phyloP scores from a whole-genome alignment of 1,140 invertebrate species.

The Anastrepha ludens region DNA sequence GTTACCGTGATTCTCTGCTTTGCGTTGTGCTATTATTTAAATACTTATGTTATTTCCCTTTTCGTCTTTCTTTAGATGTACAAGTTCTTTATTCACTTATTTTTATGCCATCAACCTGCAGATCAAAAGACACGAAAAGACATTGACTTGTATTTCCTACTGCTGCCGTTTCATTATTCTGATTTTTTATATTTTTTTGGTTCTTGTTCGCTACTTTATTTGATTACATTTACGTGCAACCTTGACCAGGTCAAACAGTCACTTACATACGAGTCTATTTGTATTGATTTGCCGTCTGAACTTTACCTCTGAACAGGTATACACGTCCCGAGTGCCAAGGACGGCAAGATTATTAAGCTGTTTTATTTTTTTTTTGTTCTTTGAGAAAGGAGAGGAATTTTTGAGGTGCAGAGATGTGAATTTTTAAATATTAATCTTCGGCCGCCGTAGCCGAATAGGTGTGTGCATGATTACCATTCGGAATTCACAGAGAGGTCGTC shows the following conservation, averaged over 20 bases:
- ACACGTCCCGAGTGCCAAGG: no score
- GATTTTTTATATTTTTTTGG: neutral
- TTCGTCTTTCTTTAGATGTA: neutral
- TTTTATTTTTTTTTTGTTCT: no score
- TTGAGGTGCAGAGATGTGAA: no score
- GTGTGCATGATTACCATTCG: no score
- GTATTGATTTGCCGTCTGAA: slow-evolving; percentile 73
- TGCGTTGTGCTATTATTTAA: neutral
- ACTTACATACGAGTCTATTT: slow-evolving; percentile 58
- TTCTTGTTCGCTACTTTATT: neutral
- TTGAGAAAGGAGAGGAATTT: no score
- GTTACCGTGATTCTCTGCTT: neutral
- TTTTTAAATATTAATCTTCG: no score
- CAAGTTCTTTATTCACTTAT: slow-evolving; percentile 34
- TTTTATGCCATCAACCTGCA: slow-evolving; percentile 59
- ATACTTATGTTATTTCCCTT: neutral
- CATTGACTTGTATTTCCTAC: slow-evolving; percentile 21
- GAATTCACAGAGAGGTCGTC: no score
- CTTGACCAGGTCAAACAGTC: slow-evolving; percentile 72
- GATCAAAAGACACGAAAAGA: slow-evolving; percentile 68
- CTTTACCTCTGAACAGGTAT: slow-evolving; percentile 60
- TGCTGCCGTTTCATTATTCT: slow-evolving; percentile 37
- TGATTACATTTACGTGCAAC: slow-evolving; percentile 61
- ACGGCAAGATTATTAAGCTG: no score
- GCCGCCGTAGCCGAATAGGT: no score